Evolutionary conservation across 2,113 vertebrate species (phyloP), one percentile per base, ranked within the genome.

Genomic region (Rhinichthys klamathensis): DNA sequence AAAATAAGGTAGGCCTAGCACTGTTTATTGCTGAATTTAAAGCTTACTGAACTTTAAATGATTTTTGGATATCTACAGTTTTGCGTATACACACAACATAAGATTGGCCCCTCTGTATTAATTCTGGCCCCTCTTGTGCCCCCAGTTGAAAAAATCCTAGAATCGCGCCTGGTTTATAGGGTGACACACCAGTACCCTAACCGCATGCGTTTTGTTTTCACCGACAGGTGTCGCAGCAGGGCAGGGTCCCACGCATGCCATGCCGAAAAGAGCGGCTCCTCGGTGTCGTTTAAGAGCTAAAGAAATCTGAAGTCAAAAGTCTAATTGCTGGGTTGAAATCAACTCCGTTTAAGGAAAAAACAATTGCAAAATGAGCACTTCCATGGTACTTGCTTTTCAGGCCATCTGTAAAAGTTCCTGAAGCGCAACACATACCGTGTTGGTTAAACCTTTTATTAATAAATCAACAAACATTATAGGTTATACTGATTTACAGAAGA

Each of bases 181-280:
- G 6, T 7, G 6, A 54, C 25, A 54, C 25, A 54, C 8, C 16
- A 54, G 25, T 30, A 25, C 3, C 13, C 49, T 1, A 1, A 30
- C 21, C 30, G 4, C 67, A 56, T 7, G 51, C 18, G 16, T 74
- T 80, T 85, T 60, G 11, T 67, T 75, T 86, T 60, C 41, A 44
- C 83, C 86, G 56, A 83, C 83, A 89, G 86, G 81, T 85, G 88
- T 87, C 86, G 88, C 88, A 89, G 54, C 60, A 85, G 69, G 56
- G 86, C 88, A 88, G 88, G 27, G 11, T 12, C 6, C 12, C 38
- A 23, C 35, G 69, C 35, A 12, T 23, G 12, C 12, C 38, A 70
- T 56, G 69, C 35, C 12, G 9, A 72, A 70, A 72, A 70, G 38
- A 73, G 41, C 12, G 6, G 11, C 6, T 25, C n/a, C n/a, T n/a